Base-by-base conservation (phyloP, 2,797 vertebrate genomes). In the Halcyon badia region DNA sequence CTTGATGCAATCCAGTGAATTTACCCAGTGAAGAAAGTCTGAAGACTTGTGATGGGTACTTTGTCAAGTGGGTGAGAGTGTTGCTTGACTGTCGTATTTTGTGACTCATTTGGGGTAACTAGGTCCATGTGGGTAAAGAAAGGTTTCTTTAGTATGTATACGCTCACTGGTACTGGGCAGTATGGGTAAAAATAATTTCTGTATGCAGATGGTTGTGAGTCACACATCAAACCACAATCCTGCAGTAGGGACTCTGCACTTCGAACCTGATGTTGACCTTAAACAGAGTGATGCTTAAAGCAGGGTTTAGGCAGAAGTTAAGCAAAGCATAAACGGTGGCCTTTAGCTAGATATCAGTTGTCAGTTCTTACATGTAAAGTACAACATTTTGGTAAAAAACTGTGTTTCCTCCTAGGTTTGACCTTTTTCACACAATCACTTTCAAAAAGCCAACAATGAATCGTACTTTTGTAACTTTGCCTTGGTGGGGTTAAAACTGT, bases 51-150 rank as follows among this genome's bases (percentile, higher is more conserved):
- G 62, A 37, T 11, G 31, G 46, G 2, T 57, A 6, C 33, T 64
- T 68, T 81, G 22, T 42, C 62, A 78, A 35, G n/a, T 52, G 52
- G 39, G 25, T 6, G 33, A 42, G 56, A 58, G 20, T 30, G 9
- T 35, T 2, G 2, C 12, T 66, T 44, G 31, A 5, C 17, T 82
- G 20, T 82, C 9, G 0, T 21, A 1, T 54, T 72, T 21, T 35
- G 20, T 51, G 33, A 24, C 10, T 83, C 13, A 58, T 65, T 52
- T 76, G 39, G 20, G 21, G 17, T 76, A 69, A 30, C 15, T 30
- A 15, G 46, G 15, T 28, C 21, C 28, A 13, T 0, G 0, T 17
- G 37, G 72, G 7, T 71, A 60, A 49, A n/a, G 2, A 11, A 18
- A 24, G 7, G 1, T 24, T 60, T 90, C 31, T 49, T 18, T 46